Base-by-base conservation (phyloP, 2,888 invertebrate species). In the Diaphora mendica region DNA sequence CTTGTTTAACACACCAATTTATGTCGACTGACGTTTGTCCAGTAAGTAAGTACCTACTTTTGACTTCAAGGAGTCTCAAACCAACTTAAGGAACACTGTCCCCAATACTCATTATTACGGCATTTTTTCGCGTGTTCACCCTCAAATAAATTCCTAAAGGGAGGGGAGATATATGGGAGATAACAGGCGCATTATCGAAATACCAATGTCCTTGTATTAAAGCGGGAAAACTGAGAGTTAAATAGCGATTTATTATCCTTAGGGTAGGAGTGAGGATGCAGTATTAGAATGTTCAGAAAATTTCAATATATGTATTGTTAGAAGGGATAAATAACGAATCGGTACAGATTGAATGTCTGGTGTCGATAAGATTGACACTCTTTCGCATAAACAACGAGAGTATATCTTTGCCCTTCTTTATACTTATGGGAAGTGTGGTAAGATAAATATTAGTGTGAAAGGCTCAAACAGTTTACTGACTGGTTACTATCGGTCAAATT, bases 121-220 rank as follows among this genome's bases (percentile, higher is more conserved):
- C 91, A 93, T 93, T 94, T 94, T 94, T 94, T 92, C 94, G 92
- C 90, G 90, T 92, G 91, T 90, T 88, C 91, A 89, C 92, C 94
- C 94, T 76, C 86, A 86, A 90, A 92, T 91, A 91, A 92, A 94
- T 94, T 93, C 92, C 86, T 85, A 82, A 78, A 79, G 86, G 79
- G 86, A 89, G 93, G 92, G 92, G 92, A 91, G 93, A 94, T 92
- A 88, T 92, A 88, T 89, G 84, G 89, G 79, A 94, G 95, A 95
- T 95, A 95, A 93, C 93, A 91, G 90, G 88, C 87, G 88, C 93
- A 94, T 95, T 95, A 95, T 94, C 94, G 94, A 94, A 94, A 94
- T 95, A 92, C 94, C 95, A 89, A 92, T 94, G 94, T 93, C 91
- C 90, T 91, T 89, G 92, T 92, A 94, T 93, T 93, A 93, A 93